phyloP scores from a whole-genome alignment of 2,113 vertebrate genomes.

The Cynopterus brachyotis region DNA sequence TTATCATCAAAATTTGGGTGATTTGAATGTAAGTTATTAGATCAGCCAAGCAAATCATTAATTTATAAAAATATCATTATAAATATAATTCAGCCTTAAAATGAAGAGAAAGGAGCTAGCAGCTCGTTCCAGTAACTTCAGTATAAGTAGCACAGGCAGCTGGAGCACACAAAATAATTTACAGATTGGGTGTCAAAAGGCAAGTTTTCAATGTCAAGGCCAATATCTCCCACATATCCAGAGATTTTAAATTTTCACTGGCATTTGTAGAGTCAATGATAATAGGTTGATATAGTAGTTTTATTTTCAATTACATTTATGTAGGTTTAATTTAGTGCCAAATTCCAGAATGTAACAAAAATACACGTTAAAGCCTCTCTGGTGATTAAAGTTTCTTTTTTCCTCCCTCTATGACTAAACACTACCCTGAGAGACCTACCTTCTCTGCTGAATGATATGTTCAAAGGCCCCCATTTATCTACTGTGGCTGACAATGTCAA shows the following conservation, averaged over 20 bases:
- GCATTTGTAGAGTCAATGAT: not conserved
- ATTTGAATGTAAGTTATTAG: conserved; percentile 20
- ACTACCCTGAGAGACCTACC: not conserved
- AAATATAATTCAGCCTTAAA: not conserved
- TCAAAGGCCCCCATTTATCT: not conserved
- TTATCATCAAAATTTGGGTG: not conserved
- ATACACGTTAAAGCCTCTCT: not conserved
- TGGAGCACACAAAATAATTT: not conserved
- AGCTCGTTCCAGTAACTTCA: not conserved
- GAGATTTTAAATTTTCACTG: not conserved
- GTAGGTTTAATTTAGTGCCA: not conserved
- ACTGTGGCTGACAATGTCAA: not conserved
- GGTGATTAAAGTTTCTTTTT: not conserved
- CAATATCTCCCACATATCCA: not conserved
- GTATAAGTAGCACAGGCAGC: not conserved
- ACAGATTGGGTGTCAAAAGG: not conserved
- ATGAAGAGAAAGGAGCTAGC: not conserved
- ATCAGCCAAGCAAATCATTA: conserved; percentile 30
- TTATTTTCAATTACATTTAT: not conserved
- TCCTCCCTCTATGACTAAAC: not conserved
- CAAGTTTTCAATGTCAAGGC: not conserved
- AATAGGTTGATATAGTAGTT: not conserved
- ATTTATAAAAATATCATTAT: conserved; percentile 33
- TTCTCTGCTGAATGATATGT: not conserved
- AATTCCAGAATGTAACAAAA: not conserved